Base-by-base conservation (phyloP, 2,797 vertebrate species). In the Helicolenus hilgendorfi region DNA sequence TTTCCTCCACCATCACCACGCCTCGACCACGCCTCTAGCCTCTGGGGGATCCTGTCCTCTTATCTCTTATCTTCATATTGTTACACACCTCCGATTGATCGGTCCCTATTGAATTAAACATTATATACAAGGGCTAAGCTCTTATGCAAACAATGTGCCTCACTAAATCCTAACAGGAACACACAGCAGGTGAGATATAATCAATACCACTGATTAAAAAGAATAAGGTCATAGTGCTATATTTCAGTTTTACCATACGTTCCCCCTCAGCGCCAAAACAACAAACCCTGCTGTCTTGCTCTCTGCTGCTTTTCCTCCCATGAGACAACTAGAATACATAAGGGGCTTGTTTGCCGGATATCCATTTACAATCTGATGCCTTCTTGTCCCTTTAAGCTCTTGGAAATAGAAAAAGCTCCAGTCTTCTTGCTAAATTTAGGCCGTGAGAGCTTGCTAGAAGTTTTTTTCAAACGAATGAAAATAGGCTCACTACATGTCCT, bases 191-290 rank as follows among this genome's bases (percentile, higher is more conserved):
- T 56, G 55, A 69, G 73, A 77, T 69, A 63, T 3, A 65, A 84
- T 88, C 72, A 63, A 84, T 77, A 62, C n/a, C 45, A 9, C 60
- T 68, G 69, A 67, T 79, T 59, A 53, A 27, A 69, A 35, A 75
- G 11, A 70, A 35, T 22, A 79, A 38, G 67, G 14, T 38, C 22
- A 20, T 2, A 26, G 33, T 11, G 35, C 24, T 55, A 11, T 31
- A 31, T 27, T 79, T 18, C 4, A 69, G 35, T 69, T 64, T 58
- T 27, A 58, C 27, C 60, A 38, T 24, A 78, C 27, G 36, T 49
- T 67, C 27, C 59, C 27, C 27, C 18, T 77, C 27, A 67, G 53
- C 1, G 0, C 20, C 7, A 18, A 26, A 10, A 69, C 31, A 79
- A 22, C 68, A 73, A 49, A 70, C 41, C 20, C 7, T 27, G 59